These are phyloP conservation scores for Cyaniris semiargus DNA, from an alignment of 2,888 invertebrate species.

Conservation along the genomic window DNA sequence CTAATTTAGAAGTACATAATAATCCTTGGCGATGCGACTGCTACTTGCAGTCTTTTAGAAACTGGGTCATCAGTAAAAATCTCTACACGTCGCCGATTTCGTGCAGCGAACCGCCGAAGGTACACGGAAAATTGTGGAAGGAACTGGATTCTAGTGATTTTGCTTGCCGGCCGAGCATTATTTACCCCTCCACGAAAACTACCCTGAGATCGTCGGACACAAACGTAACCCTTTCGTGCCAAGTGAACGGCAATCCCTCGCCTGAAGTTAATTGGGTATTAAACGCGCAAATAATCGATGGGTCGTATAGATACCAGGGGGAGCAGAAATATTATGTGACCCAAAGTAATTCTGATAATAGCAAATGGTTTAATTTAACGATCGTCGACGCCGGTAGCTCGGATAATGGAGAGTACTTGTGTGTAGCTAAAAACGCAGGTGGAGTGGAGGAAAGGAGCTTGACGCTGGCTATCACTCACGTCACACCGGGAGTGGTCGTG, in stretches of 20 bases:
- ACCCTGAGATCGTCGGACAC: constrained; percentile 82
- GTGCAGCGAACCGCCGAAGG: constrained; percentile 85
- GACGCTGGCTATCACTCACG: constrained; percentile 77
- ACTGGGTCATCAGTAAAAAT: constrained; percentile 86
- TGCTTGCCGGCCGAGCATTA: constrained; percentile 89
- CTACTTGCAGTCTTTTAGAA: constrained; percentile 87
- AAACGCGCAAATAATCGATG: constrained; percentile 82
- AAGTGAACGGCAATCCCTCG: constrained; percentile 86
- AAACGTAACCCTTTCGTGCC: constrained; percentile 87
- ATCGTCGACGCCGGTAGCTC: constrained; percentile 81
- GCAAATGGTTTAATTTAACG: constrained; percentile 85
- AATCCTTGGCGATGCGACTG: constrained; percentile 96
- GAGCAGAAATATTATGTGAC: constrained; percentile 72
- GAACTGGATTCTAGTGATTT: constrained; percentile 86
- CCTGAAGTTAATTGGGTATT: constrained; percentile 88
- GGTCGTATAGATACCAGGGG: constrained; percentile 72
- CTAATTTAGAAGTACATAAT: constrained; percentile 86
- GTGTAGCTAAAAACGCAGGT: constrained; percentile 90
- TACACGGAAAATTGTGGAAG: constrained; percentile 87
- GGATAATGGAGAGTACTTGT: constrained; percentile 88
- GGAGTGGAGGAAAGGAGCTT: constrained; percentile 89
- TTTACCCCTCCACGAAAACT: constrained; percentile 81
- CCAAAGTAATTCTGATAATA: constrained; percentile 61
- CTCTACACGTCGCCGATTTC: constrained; percentile 87
- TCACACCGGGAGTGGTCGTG: constrained; percentile 64